These are phyloP conservation scores for Acromyrmex heyeri DNA, from an alignment of 1,140 invertebrate species.

Conservation along the genomic window DNA sequence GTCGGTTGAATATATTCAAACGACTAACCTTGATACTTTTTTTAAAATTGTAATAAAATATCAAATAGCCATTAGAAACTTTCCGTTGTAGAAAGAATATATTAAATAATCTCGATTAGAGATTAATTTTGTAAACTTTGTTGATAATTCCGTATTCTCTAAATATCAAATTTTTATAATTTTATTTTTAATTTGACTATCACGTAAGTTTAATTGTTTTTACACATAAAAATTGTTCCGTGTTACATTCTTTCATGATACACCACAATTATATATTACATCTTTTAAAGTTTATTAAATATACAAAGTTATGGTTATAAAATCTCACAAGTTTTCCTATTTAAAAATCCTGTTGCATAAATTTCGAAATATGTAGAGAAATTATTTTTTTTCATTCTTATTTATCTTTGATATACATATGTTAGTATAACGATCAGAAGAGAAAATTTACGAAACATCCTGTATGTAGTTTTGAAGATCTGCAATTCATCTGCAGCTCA, in stretches of 20 bases:
- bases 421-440: neutral
- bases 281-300: neutral
- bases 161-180: neutral
- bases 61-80: neutral
- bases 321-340: neutral
- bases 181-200: neutral
- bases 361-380: neutral
- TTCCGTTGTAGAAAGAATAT: neutral
- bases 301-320: neutral
- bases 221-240: neutral
- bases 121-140: too few species aligned
- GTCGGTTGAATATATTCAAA: constrained; percentile 4
- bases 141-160: neutral
- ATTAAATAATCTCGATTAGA: neutral
- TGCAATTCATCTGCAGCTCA: constrained; percentile 42
- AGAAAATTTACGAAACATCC: neutral
- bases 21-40: neutral
- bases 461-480: neutral
- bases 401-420: neutral
- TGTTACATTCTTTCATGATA: neutral
- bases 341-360: neutral
- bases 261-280: neutral
- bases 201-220: neutral
- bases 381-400: neutral
- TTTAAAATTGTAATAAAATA: constrained; percentile 22